Evolutionary conservation across 1,140 invertebrate genomes (phyloP), one percentile per base, ranked within the genome.

Genomic region (Phthorimaea operculella): DNA sequence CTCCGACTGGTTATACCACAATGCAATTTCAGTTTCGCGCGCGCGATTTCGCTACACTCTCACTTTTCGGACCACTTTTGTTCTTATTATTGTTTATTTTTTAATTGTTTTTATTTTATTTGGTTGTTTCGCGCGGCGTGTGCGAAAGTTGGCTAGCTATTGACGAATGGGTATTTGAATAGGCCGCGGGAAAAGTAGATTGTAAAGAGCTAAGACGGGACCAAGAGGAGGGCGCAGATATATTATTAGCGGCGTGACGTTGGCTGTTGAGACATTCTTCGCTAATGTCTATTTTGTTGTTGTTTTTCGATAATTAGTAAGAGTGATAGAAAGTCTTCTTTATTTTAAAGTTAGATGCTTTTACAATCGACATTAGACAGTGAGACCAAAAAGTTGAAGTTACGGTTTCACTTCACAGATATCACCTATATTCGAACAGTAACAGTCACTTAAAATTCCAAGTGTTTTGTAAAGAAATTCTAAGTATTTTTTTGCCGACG

Each of bases 81-180:
- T 51, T 54, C 51, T 63, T 59, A 14, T 14, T 47, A 4, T 50
- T 21, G 1, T 50, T 33, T 33, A 12, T 50, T 50, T 50, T 33
- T 50, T 28, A 28, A n/a, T n/a, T n/a, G n/a, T 21, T 50, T 1
- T 50, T 50, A 28, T 12, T 50, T 50, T 11, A 4, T 52, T 33
- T 21, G 15, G 21, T 42, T 44, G 39, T 56, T 34, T 34, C 8
- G 47, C 34, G 50, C 57, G 50, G 52, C 72, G 70, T 62, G 63
- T 66, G 60, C 73, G 67, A 76, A 79, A 76, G 74, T 73, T 65
- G 65, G 61, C 69, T 64, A 56, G 56, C 64, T 57, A 67, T 70
- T 72, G 64, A 68, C 68, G 61, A 68, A 68, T 71, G 68, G 58
- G 54, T 49, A 48, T 14, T 48, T 16, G 62, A n/a, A 15, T 52